Evolutionary conservation across 2,113 vertebrate genomes (phyloP), one percentile per base, ranked within the genome.

Genomic region (Ochotona princeps): DNA sequence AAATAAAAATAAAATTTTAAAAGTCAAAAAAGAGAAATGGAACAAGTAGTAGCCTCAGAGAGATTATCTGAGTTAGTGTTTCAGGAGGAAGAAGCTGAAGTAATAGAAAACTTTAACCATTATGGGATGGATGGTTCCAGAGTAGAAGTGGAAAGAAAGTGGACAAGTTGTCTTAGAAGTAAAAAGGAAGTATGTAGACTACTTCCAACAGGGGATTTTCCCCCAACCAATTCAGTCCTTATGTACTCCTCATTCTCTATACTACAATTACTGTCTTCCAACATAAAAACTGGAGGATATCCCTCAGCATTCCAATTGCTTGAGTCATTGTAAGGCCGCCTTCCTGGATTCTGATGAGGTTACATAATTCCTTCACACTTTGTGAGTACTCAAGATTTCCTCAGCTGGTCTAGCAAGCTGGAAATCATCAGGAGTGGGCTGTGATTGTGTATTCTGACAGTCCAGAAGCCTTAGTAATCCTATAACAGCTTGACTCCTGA

Each of bases 291-390:
- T 67, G n/a, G 91, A 95, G 61, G 79, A 66, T 13, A 87, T 57
- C 81, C 70, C 8, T 89, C 32, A 49, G 61, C 86, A 81, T 78
- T 92, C 87, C 72, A 25, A 82, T 73, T 30, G 57, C 57, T 35
- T 73, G 78, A 82, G 84, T 87, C 87, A 74, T 11, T 60, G n/a
- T 14, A 17, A 47, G 18, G 21, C 54, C 80, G 72, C 35, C 83
- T 82, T 72, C 74, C 83, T 86, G 88, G 75, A 30, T 80, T 80
- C 79, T 90, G 82, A 74, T 63, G 83, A 75, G 28, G 70, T 90
- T 49, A 86, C n/a, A 61, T 8, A 79, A 61, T 54, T 69, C 51
- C 44, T 65, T 70, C 38, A 67, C 60, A 91, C 60, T 57, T 25
- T 49, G 5, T 75, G 28, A 91, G 79, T 81, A 87, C 44, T 21